Conservation (phyloP, 1,140 invertebrate species). For the Drosophila kikkawai region DNA sequence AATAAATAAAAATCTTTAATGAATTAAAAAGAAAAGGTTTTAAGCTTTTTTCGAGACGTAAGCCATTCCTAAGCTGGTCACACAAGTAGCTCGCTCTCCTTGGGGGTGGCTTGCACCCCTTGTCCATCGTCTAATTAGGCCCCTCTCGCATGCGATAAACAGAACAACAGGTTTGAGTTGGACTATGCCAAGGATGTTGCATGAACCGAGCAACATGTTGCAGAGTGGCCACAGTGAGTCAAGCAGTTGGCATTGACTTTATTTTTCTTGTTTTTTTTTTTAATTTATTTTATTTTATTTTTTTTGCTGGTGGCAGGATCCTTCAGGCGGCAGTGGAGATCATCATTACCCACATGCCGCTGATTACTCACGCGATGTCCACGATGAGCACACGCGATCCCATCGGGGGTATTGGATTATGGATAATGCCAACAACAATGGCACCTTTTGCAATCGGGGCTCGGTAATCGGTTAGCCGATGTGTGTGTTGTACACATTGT, state of each 20-base stretch:
- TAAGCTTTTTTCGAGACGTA: not conserved
- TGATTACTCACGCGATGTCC: conserved; percentile 64
- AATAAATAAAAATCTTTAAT: not conserved
- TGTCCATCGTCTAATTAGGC: not conserved
- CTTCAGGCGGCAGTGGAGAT: conserved; percentile 25
- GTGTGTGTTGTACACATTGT: conserved; percentile 56
- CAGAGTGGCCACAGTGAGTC: conserved; percentile 36
- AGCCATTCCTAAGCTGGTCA: conserved; percentile 33
- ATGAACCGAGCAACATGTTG: conserved; percentile 64
- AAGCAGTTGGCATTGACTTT: conserved; percentile 54
- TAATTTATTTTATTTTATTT: conserved; percentile 1
- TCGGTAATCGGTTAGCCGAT: conserved; percentile 57
- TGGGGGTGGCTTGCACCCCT: conserved; percentile 46
- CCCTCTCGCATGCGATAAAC: conserved; percentile 67
- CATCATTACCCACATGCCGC: conserved; percentile 50
- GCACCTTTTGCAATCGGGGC: conserved; percentile 23
- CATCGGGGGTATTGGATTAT: conserved; percentile 12
- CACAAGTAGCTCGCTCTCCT: conserved; percentile 1
- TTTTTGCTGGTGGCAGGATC: conserved; percentile 52
- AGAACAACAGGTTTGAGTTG: conserved; percentile 71
- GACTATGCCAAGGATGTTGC: conserved; percentile 41
- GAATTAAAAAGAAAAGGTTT: not conserved
- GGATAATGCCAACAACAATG: conserved; percentile 15
- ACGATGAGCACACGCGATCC: conserved; percentile 46
- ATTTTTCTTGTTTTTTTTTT: not conserved